Evolutionary conservation across 30 jellyfish, hydroid and myxozoan genomes (phyloP).

Genomic region (Cassiopea xamachana): DNA sequence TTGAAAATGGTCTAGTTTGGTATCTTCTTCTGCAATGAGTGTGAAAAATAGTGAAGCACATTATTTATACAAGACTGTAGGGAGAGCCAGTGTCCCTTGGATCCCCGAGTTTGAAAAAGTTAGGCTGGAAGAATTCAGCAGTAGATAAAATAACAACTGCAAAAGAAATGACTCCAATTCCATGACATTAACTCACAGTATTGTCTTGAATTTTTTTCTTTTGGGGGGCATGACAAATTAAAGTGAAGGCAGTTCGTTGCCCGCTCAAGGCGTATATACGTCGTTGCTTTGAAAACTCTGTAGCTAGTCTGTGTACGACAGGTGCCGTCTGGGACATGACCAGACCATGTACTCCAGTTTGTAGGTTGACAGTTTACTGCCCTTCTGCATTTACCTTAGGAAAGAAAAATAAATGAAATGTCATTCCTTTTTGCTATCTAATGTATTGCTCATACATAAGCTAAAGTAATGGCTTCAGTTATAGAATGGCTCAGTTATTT

Average conservation of each 20-base stretch:
- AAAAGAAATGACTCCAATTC: not conserved
- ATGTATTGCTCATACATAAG: no score
- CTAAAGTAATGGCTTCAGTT: no score
- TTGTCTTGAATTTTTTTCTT: not conserved
- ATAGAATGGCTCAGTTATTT: no score
- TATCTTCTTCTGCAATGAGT: no score
- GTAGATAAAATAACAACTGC: no score
- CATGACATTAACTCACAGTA: not conserved
- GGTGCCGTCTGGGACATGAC: conserved; percentile 63
- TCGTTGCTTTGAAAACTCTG: conserved; percentile 77
- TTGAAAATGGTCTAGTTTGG: no score
- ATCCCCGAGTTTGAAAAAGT: no score
- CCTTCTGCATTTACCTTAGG: conserved; percentile 87
- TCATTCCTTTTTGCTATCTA: not conserved
- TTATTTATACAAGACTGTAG: no score
- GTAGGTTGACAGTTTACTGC: conserved; percentile 73
- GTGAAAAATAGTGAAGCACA: no score
- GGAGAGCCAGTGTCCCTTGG: no score
- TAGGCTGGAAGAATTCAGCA: no score
- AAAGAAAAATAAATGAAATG: no score
- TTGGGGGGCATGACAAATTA: not conserved
- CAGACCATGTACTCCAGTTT: conserved; percentile 92
- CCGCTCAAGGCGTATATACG: conserved; percentile 25
- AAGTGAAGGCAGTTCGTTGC: not conserved
- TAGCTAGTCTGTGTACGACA: conserved; percentile 76